Evolutionary conservation across 92 coral and sea anemone genomes (phyloP), one percentile per base, ranked within the genome.

Genomic region (Zoanthus sansibaricus): DNA sequence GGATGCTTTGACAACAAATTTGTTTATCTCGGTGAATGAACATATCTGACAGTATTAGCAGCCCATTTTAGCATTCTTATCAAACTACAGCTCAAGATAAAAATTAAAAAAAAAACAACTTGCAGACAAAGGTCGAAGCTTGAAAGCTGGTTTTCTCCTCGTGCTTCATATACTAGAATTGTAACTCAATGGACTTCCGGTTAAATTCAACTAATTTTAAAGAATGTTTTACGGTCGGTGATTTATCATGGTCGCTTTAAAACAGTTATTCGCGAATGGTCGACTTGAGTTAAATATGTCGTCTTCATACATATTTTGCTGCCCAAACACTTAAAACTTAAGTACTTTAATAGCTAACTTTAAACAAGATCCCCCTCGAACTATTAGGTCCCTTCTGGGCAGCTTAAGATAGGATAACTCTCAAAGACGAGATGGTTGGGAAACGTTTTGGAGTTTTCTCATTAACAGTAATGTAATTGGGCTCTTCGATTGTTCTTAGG

Each of bases 141-240:
- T 44, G 74, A 16, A 79, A 67, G 59, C 45, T 61, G 61, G 42
- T 67, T 54, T 80, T 80, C 20, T 25, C 20, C 20, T 45, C 37
- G 47, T 79, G 20, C 64, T 17, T 46, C 13, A 33, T 42, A 45
- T 44, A 13, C 15, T 5, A 4, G n/a, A 20, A 79, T 61, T 46
- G 85, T 45, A 51, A 66, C 75, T 69, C 42, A 45, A 20, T 15
- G 73, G 85, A 11, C 47, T 80, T 80, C 75, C 75, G 73, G 85
- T 52, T 78, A 80, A 80, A 80, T 80, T 62, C 32, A 46, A 74
- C 44, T 66, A 12, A 80, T 14, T 25, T 62, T 62, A 3, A 13
- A 58, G 66, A 20, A 54, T 21, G 82, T 54, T 76, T 54, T 11
- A 51, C 11, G 16, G 13, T 54, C 10, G 31, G 46, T 3, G 45